phyloP scores from a whole-genome alignment of 2,113 vertebrate species.

The Mustela nigripes region DNA sequence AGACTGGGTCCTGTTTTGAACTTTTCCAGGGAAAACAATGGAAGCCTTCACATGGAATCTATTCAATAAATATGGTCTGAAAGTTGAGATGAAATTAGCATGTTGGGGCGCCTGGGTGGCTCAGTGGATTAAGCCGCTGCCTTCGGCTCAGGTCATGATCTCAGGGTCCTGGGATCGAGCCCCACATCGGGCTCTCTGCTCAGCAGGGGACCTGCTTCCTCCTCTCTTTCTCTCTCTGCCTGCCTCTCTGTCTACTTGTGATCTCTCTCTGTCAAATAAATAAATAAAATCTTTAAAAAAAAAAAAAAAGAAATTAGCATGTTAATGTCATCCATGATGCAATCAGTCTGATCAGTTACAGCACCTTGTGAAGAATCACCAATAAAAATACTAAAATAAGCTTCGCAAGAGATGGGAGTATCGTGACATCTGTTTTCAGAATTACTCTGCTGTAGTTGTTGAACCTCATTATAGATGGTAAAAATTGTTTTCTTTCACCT shows the following conservation, averaged over 20 bases:
- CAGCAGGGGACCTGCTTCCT: too few relatives aligned
- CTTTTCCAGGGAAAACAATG: conserved; percentile 39
- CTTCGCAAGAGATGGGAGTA: conserved; percentile 68
- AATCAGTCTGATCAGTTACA: conserved; percentile 65
- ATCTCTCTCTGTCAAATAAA: too few relatives aligned
- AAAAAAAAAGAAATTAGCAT: conserved; percentile 45
- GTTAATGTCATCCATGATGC: conserved; percentile 52
- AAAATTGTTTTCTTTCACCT: conserved; percentile 77
- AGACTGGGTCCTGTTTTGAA: conserved; percentile 50
- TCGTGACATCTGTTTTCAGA: conserved; percentile 75
- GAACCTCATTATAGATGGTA: conserved; percentile 71
- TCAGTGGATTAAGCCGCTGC: too few relatives aligned
- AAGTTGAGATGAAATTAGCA: conserved; percentile 46
- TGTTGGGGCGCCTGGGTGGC: too few relatives aligned
- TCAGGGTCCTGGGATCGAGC: too few relatives aligned
- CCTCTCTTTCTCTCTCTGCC: too few relatives aligned
- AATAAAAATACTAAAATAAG: conserved; percentile 76
- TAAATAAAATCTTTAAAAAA: too few relatives aligned
- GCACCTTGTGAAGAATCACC: conserved; percentile 59
- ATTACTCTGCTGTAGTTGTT: conserved; percentile 70
- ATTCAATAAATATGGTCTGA: conserved; percentile 16
- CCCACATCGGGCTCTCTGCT: too few relatives aligned
- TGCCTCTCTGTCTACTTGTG: too few relatives aligned
- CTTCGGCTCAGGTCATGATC: too few relatives aligned
- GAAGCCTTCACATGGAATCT: background rate